Percentiles rank a stretch among this genome's conserved stretches.
These are phyloP conservation scores for Pseudomugil gertrudae DNA, from an alignment of 2,797 vertebrate species.

Conservation along the genomic window DNA sequence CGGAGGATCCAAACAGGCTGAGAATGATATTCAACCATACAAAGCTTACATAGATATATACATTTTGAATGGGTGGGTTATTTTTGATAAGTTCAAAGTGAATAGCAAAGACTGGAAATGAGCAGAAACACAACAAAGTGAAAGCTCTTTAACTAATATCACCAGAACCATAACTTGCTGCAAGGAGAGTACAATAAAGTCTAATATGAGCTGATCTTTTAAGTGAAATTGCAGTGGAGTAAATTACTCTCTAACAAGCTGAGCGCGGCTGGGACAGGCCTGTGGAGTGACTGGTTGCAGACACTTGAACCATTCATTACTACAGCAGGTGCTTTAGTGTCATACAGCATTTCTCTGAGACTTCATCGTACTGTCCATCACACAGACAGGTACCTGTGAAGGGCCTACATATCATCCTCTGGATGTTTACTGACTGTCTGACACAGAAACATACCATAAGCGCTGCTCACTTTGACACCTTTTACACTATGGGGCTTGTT, in stretches of 20 bases:
- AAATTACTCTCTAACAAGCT: neutral
- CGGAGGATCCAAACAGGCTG: neutral
- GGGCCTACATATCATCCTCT: slow-evolving; percentile 14
- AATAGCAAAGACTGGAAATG: neutral
- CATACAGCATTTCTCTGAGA: slow-evolving; percentile 31
- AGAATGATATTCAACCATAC: neutral
- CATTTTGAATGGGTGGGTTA: neutral
- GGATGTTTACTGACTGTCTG: slow-evolving; percentile 19
- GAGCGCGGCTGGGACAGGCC: neutral
- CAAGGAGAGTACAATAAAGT: neutral
- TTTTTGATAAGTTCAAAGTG: neutral
- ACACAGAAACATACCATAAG: slow-evolving; percentile 1
- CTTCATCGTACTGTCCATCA: slow-evolving; percentile 33
- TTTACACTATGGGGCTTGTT: slow-evolving; percentile 2
- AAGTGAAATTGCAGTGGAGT: neutral
- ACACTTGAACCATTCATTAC: slow-evolving; percentile 53
- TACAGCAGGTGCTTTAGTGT: slow-evolving; percentile 10
- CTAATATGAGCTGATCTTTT: neutral
- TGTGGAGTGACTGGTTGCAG: slow-evolving; percentile 27
- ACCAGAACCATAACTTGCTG: too few relatives aligned
- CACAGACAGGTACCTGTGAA: slow-evolving; percentile 20
- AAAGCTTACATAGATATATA: neutral
- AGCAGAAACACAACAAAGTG: neutral
- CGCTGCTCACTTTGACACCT: neutral
- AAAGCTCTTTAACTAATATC: too few relatives aligned